Evolutionary conservation across 2,888 invertebrate genomes (phyloP).

Genomic region (Adineta ricciae): DNA sequence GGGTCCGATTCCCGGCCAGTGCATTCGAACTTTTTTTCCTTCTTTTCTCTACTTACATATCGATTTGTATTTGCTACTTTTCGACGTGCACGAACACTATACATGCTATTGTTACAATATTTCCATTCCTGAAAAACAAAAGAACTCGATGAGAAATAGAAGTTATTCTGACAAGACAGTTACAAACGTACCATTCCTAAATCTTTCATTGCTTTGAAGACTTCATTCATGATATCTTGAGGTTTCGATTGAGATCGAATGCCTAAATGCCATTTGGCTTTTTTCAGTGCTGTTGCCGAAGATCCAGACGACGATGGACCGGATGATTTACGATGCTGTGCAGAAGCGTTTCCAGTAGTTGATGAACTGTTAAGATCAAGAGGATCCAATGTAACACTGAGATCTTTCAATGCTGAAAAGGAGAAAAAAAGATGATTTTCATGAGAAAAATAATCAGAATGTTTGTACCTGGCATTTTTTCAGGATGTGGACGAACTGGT

Average conservation of each 20-base stretch:
- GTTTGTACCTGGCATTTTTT: constrained; percentile 27
- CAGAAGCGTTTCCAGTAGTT: neutral
- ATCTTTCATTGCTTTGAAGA: constrained; percentile 84
- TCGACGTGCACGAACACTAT: constrained; percentile 25
- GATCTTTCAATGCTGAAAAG: constrained; percentile 25
- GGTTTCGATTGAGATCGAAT: constrained; percentile 97
- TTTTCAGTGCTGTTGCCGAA: neutral
- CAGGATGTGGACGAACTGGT: constrained; percentile 27
- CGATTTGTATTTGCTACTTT: constrained; percentile 2
- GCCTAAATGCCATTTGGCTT: constrained; percentile 93
- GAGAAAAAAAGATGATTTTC: neutral
- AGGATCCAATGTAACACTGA: constrained; percentile 25
- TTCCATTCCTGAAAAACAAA: constrained; percentile 33
- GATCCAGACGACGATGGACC: neutral
- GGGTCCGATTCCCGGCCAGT: constrained; percentile 11
- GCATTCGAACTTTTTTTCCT: neutral
- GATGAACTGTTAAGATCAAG: neutral
- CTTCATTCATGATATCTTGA: constrained; percentile 98
- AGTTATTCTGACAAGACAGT: neutral
- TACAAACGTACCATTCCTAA: constrained; percentile 25
- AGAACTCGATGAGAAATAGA: too few relatives aligned
- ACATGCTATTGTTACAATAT: constrained; percentile 33
- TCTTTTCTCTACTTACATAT: neutral
- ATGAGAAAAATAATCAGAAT: too few relatives aligned
- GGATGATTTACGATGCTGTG: neutral